Evolutionary conservation across 2,797 vertebrate genomes (phyloP), one percentile per base, ranked within the genome.

Genomic region (Enteromius treurensis): DNA sequence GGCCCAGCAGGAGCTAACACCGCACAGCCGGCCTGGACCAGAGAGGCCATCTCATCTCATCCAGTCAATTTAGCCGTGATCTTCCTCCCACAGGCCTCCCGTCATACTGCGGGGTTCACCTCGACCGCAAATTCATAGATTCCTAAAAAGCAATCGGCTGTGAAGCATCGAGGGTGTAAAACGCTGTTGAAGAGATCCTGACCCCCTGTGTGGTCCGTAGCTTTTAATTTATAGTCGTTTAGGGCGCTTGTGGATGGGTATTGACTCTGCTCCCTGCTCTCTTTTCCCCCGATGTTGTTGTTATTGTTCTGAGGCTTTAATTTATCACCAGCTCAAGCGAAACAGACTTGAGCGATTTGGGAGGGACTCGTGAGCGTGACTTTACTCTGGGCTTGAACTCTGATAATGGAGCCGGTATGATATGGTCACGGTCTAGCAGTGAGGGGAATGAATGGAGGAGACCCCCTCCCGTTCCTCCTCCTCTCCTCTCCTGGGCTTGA

Each of bases 271-370:
- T 79, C 64, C 42, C 53, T n/a, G 68, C 58, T 47, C 76, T 73
- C 76, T 40, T 73, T 80, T 76, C 47, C 80, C 80, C 60, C 71
- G 3, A 21, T 87, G 85, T 86, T 87, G 86, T 86, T 85, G 84
- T 87, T 89, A 71, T 89, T 87, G 84, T 86, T 86, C 84, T 74
- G 68, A 77, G 78, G 60, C 80, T 89, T 88, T 87, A 88, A 90
- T 90, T 90, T 84, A 85, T 89, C 87, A 87, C 80, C 87, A 68
- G 85, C 75, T 83, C 82, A 86, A 84, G 84, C 77, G 81, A 86
- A 88, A 88, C 83, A 34, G 84, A 85, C 79, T 10, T 13, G 77
- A 84, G 47, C 42, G 62, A 79, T 79, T 87, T 77, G 81, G 81
- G 79, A 77, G 71, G 79, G 34, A 75, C 32, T 62, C 42, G 69